Evolutionary conservation across 2,888 invertebrate genomes (phyloP), one percentile per base, ranked within the genome.

Genomic region (Chalcis sispes): DNA sequence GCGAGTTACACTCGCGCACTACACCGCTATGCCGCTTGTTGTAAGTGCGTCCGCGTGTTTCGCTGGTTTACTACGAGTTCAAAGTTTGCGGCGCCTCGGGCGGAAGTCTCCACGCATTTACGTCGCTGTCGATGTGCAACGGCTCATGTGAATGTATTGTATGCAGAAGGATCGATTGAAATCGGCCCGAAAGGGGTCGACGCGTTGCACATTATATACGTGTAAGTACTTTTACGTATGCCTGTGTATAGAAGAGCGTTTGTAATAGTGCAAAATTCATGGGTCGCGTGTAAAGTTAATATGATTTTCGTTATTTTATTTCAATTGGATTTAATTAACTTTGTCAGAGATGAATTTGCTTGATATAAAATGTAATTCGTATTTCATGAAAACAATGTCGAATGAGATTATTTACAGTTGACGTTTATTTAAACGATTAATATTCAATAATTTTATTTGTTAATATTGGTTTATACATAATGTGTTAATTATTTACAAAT

Each of bases 21-120:
- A 23, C 5, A 54, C 27, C 4, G n/a, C 48, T 18, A 25, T 15
- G n/a, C 23, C 10, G 10, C n/a, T 15, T 23, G 10, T 20, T 18
- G 23, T 36, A 36, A 40, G 59, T 59, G 59, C 59, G 59, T 40
- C 18, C 36, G 40, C 46, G 54, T 54, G 40, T 25, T 32, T 61
- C 18, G 52, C 70, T 61, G 61, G 54, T 42, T 7, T 13, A 13
- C 8, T 2, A 67, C 66, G 67, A 56, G 69, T 69, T 75, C 62
- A 69, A 75, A 75, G 62, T 75, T 67, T 56, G 74, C 69, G 74
- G 46, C 67, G 67, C 64, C 74, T 36, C 27, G 36, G 69, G 69
- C 69, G 69, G 74, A 75, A 62, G 59, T 61, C 10, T 36, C 4
- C 36, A 50, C 36, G 59, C 32, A 20, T 32, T 48, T 40, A 40